Evolutionary conservation across 1,140 invertebrate species (phyloP).

Genomic region (Drosophila oshimai): DNA sequence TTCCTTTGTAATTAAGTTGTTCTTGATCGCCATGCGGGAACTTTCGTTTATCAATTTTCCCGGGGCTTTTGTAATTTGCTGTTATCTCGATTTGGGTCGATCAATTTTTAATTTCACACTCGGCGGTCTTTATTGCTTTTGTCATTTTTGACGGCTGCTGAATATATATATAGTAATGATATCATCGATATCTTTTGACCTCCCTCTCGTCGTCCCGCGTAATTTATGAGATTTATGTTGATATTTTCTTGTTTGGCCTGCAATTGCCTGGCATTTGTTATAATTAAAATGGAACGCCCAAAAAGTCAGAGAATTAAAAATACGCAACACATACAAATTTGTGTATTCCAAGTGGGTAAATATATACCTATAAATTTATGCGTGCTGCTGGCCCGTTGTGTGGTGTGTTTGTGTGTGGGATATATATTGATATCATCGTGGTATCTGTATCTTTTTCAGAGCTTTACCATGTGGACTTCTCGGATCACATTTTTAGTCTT

Average conservation of each 20-base stretch:
- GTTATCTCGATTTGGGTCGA: neutral
- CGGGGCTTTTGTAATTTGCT: constrained; percentile 3
- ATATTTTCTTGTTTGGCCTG: constrained; percentile 24
- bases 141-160: constrained; percentile 8
- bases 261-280: constrained; percentile 48
- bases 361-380: constrained; percentile 24
- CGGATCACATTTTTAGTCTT: constrained; percentile 40
- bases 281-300: constrained; percentile 49
- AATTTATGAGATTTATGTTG: constrained; percentile 36
- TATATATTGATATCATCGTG: constrained; percentile 25
- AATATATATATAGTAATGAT: constrained; percentile 2
- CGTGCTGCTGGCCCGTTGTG: neutral
- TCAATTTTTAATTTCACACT: constrained; percentile 7
- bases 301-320: constrained; percentile 27
- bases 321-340: constrained; percentile 21
- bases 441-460: constrained; percentile 24
- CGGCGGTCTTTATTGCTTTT: neutral
- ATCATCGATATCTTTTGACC: constrained; percentile 27
- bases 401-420: neutral
- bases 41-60: constrained; percentile 2
- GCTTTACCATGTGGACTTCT: constrained; percentile 36
- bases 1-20: constrained; percentile 10
- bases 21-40: constrained; percentile 3
- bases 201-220: neutral
- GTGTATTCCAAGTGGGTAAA: constrained; percentile 38